phyloP scores from a whole-genome alignment of 2,888 invertebrate species.

The Dynastes tityus region DNA sequence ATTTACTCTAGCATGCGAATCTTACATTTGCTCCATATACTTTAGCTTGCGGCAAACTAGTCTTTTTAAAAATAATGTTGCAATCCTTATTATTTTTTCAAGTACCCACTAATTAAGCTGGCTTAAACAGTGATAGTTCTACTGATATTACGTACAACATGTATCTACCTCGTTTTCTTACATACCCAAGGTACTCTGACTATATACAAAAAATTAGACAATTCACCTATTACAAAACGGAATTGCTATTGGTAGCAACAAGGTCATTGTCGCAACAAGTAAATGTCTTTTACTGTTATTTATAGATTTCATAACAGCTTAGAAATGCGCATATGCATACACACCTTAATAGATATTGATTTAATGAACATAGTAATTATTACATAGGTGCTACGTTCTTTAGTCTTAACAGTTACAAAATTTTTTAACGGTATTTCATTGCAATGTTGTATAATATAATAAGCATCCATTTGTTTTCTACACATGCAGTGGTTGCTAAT shows the following conservation, averaged over 20 bases:
- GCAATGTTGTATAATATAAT: not conserved
- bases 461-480: not conserved
- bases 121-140: not conserved
- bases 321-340: conserved; percentile 44
- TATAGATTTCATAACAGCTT: conserved; percentile 40
- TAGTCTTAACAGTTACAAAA: conserved; percentile 17
- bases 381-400: conserved; percentile 14
- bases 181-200: not conserved
- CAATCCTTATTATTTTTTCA: conserved; percentile 21
- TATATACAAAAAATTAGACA: conserved; percentile 19
- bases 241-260: conserved; percentile 27
- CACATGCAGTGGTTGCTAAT: not conserved
- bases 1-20: too few relatives aligned
- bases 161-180: not conserved
- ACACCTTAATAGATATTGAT: conserved; percentile 43
- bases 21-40: too few relatives aligned
- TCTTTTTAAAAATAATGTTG: conserved; percentile 8
- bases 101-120: conserved; percentile 27
- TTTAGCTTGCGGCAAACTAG: not conserved
- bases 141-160: conserved; percentile 1
- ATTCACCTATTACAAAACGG: conserved; percentile 35
- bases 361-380: conserved; percentile 41
- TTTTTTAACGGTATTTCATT: conserved; percentile 16
- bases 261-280: conserved; percentile 40
- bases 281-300: conserved; percentile 44